phyloP scores from a whole-genome alignment of 2,797 vertebrate genomes.

The Caiman crocodilus region DNA sequence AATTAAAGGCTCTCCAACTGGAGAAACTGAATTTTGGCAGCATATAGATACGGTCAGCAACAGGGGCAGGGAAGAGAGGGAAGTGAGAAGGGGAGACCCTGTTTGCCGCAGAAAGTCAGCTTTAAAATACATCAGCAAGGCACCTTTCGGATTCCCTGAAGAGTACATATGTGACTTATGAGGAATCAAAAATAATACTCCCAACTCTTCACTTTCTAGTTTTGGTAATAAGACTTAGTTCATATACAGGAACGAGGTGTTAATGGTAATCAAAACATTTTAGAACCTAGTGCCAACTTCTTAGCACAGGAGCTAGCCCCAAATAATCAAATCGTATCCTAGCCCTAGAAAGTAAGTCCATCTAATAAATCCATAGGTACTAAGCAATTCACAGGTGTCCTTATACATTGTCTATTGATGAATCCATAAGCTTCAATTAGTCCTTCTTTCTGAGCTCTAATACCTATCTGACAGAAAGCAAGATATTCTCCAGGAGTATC shows the following conservation, averaged over 20 bases:
- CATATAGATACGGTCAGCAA: neutral
- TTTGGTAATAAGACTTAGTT: neutral
- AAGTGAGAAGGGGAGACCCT: neutral
- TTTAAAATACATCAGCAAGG: neutral
- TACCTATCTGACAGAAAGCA: neutral
- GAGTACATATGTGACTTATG: neutral
- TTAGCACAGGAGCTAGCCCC: neutral
- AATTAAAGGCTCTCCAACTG: neutral
- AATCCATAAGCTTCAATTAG: neutral
- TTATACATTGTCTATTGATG: neutral
- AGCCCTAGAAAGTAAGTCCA: neutral
- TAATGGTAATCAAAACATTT: neutral
- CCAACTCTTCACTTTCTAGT: neutral
- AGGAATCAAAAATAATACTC: neutral
- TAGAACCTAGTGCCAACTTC: neutral
- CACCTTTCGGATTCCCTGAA: neutral
- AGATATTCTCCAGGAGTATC: neutral
- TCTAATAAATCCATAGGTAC: neutral
- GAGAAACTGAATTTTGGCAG: neutral
- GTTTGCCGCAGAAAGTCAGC: neutral
- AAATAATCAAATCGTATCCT: neutral
- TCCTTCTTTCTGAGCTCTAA: neutral
- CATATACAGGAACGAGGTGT: neutral
- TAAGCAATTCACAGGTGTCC: neutral
- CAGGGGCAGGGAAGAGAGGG: neutral